phyloP scores from a whole-genome alignment of 2,797 vertebrate genomes.

The Phoeniculus purpureus region DNA sequence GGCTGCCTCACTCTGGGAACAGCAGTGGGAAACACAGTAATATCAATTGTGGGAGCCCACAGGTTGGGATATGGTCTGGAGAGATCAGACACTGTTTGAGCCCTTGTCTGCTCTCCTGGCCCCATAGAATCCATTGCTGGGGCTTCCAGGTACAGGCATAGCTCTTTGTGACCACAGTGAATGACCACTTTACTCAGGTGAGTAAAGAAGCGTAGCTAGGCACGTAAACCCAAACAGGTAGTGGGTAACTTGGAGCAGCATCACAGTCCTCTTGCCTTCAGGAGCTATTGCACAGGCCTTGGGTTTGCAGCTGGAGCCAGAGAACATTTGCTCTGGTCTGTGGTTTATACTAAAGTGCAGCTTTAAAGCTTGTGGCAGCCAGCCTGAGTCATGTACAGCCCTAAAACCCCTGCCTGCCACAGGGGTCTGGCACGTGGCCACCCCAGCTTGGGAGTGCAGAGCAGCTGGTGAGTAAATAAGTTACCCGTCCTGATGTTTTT shows the following conservation, averaged over 20 bases:
- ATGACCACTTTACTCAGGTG: neutral
- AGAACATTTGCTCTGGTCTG: neutral
- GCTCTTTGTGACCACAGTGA: neutral
- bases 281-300: neutral
- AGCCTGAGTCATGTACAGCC: accelerated
- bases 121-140: accelerated
- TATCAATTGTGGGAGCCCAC: accelerated
- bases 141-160: neutral
- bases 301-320: neutral
- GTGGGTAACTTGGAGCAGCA: neutral
- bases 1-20: accelerated
- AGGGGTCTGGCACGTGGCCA: neutral
- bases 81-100: neutral
- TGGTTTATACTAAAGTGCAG: neutral
- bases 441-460: neutral
- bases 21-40: neutral
- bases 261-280: neutral
- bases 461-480: neutral
- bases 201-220: neutral
- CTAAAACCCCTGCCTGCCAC: accelerated
- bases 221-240: neutral
- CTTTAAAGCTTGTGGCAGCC: neutral
- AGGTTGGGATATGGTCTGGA: accelerated
- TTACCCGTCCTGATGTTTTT: neutral
- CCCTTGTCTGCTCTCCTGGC: neutral